Conservation (phyloP, 2,797 vertebrate genomes). For the Mallotus villosus region DNA sequence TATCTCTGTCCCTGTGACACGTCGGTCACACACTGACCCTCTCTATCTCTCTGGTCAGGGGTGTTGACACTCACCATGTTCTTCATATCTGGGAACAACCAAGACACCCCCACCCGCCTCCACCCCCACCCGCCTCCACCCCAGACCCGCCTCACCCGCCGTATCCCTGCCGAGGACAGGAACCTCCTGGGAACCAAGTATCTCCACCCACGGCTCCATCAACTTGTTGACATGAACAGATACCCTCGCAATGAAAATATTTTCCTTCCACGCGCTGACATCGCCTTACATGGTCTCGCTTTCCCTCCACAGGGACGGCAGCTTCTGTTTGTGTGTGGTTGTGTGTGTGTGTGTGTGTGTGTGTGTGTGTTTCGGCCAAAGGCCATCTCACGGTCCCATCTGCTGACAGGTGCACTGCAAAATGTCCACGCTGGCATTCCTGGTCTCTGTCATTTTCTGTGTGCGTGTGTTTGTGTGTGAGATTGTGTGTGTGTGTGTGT, state of each 20-base stretch:
- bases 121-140: conserved; percentile 7
- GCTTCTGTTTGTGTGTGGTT: conserved; percentile 79
- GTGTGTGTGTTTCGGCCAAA: conserved; percentile 1
- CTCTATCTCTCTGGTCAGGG: conserved; percentile 54
- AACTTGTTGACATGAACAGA: conserved; percentile 88
- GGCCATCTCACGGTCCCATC: conserved; percentile 31
- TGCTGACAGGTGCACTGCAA: conserved; percentile 69
- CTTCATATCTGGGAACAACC: conserved; percentile 70
- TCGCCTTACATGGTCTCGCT: conserved; percentile 62
- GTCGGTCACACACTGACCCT: conserved; percentile 64
- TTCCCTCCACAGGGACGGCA: conserved; percentile 79
- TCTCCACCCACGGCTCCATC: conserved; percentile 75
- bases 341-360: conserved; percentile 1
- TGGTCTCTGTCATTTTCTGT: conserved; percentile 22
- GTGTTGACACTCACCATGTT: conserved; percentile 74
- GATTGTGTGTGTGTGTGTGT: conserved; percentile 1
- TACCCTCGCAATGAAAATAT: conserved; percentile 88
- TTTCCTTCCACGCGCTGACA: conserved; percentile 77
- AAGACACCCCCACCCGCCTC: conserved; percentile 27
- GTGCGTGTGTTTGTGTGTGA: conserved; percentile 6
- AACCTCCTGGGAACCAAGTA: conserved; percentile 81
- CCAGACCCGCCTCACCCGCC: conserved; percentile 22
- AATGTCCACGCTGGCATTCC: conserved; percentile 48
- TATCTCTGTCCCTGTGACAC: conserved; percentile 40
- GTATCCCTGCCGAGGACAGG: conserved; percentile 44